A percentile compares a stretch with the other conserved stretches of the same genome.
phyloP scores from a whole-genome alignment of 2,888 invertebrate genomes.

The Rhingia rostrata region DNA sequence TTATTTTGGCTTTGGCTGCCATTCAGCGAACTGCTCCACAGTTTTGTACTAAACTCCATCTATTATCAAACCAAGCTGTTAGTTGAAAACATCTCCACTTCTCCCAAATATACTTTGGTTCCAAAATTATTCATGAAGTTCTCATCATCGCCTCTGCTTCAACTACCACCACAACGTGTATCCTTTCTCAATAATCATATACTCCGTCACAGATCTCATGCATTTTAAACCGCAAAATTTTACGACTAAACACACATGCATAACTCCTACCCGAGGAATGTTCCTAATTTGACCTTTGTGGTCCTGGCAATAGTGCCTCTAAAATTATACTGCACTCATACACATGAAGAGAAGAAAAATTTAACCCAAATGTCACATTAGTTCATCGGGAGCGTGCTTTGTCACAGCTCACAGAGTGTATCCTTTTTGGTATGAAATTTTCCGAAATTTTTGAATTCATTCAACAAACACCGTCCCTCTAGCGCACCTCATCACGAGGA shows the following conservation, averaged over 20 bases:
- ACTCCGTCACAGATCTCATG: no score
- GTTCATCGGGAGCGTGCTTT: constrained; percentile 29
- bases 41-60: no score
- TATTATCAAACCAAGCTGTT: no score
- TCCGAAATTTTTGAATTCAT: constrained; percentile 48
- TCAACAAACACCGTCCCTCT: constrained; percentile 23
- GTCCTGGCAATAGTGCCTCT: constrained; percentile 9
- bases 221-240: no score
- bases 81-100: no score
- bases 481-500: not conserved
- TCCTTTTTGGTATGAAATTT: constrained; percentile 28
- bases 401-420: not conserved
- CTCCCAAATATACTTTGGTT: no score
- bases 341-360: constrained; percentile 6
- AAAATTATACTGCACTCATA: not conserved
- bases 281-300: constrained; percentile 58
- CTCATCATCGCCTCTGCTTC: no score
- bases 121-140: no score
- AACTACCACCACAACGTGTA: no score
- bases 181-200: no score
- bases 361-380: constrained; percentile 56
- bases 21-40: no score
- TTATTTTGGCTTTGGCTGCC: no score
- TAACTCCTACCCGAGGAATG: constrained; percentile 11
- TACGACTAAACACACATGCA: not conserved